phyloP scores from a whole-genome alignment of 2,113 vertebrate genomes.

The Propithecus coquereli region DNA sequence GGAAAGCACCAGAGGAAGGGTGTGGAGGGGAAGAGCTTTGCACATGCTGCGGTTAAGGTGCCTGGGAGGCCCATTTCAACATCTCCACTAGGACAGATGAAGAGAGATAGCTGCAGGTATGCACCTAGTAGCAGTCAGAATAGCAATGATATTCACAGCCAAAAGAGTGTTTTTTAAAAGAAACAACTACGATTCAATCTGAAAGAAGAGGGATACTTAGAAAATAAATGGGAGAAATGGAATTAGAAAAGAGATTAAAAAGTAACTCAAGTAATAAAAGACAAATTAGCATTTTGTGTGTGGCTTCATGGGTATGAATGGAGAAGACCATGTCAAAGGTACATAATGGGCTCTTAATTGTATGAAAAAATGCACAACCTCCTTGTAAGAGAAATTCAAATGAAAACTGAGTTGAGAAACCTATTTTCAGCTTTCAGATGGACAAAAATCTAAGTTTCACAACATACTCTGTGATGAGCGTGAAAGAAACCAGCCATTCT shows the following conservation, averaged over 20 bases:
- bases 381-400: neutral
- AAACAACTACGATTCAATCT: neutral
- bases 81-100: neutral
- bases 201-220: neutral
- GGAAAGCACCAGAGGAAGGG: neutral
- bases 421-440: neutral
- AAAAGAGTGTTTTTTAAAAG: neutral
- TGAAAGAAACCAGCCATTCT: neutral
- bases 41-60: neutral
- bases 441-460: neutral
- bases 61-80: neutral
- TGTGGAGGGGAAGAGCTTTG: accelerated
- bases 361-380: neutral
- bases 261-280: neutral
- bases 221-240: neutral
- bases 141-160: neutral
- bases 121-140: neutral
- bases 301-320: neutral
- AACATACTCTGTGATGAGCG: neutral
- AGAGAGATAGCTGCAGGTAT: neutral
- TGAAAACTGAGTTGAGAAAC: neutral
- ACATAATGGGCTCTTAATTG: neutral
- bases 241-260: neutral
- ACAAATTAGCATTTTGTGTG: neutral
- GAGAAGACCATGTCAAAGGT: neutral